Percentiles rank a stretch among this genome's conserved stretches.
Evolutionary conservation across 30 jellyfish, hydroid and myxozoan species (phyloP).

Genomic region (Aurelia sp.): DNA sequence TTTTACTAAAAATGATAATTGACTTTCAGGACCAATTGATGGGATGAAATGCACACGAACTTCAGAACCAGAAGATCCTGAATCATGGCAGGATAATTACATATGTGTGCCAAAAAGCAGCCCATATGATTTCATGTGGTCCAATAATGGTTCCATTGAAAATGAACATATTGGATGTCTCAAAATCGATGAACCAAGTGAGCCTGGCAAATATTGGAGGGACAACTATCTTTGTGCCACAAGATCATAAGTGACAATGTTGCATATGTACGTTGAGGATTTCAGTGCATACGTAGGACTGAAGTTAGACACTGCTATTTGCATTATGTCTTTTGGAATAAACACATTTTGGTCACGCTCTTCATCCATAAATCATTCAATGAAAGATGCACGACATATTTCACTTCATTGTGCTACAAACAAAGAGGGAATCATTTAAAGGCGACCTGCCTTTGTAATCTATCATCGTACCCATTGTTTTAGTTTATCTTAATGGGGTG

Average conservation of each 20-base stretch:
- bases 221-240: conserved; percentile 78
- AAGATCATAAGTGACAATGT: conserved; percentile 8
- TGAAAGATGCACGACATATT: too few relatives aligned
- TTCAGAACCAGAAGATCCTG: conserved; percentile 85
- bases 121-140: conserved; percentile 91
- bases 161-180: conserved; percentile 68
- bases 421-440: too few relatives aligned
- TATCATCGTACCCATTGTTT: too few relatives aligned
- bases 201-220: conserved; percentile 75
- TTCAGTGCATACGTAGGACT: too few relatives aligned
- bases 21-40: conserved; percentile 54
- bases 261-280: too few relatives aligned
- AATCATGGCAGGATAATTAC: conserved; percentile 82
- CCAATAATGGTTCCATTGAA: conserved; percentile 67
- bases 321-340: too few relatives aligned
- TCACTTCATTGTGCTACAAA: too few relatives aligned
- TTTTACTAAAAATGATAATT: neutral
- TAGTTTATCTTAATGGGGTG: too few relatives aligned
- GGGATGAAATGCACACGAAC: conserved; percentile 73
- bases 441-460: too few relatives aligned
- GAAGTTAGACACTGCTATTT: too few relatives aligned
- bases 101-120: conserved; percentile 69
- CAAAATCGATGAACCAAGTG: conserved; percentile 86
- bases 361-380: too few relatives aligned
- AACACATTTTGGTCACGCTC: too few relatives aligned